Percentiles rank a stretch among this genome's conserved stretches.
phyloP scores from a whole-genome alignment of 2,888 invertebrate species.

The Smittia aterrima region DNA sequence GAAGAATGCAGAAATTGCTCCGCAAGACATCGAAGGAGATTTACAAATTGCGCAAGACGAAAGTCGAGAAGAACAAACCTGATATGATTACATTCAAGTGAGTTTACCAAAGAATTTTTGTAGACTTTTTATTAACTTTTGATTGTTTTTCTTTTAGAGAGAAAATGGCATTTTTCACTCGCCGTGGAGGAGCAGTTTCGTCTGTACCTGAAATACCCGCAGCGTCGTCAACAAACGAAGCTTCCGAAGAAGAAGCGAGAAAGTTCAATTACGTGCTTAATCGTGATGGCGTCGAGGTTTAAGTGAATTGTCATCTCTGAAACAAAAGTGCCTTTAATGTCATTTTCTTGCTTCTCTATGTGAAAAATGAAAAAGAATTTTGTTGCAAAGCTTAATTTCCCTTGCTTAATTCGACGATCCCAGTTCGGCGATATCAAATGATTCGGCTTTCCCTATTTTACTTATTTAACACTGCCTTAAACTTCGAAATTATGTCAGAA shows the following conservation, averaged over 20 bases:
- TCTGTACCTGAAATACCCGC: constrained; percentile 71
- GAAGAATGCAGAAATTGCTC: constrained; percentile 74
- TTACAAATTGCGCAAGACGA: constrained; percentile 81
- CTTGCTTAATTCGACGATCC: too few species aligned
- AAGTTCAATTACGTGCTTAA: constrained; percentile 42
- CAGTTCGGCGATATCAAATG: too few species aligned
- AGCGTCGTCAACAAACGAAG: constrained; percentile 42
- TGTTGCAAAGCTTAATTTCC: too few species aligned
- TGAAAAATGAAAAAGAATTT: too few species aligned
- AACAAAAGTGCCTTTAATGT: too few species aligned
- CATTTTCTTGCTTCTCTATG: too few species aligned
- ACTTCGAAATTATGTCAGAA: background rate
- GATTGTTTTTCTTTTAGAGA: constrained; percentile 62
- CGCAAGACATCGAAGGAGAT: constrained; percentile 88
- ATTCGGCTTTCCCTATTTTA: too few species aligned
- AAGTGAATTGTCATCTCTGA: background rate
- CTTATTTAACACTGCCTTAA: background rate
- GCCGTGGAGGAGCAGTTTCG: constrained; percentile 64
- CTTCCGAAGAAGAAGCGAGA: constrained; percentile 46
- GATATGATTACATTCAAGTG: constrained; percentile 91
- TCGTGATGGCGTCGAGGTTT: constrained; percentile 36
- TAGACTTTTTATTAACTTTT: constrained; percentile 3
- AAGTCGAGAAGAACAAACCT: constrained; percentile 83
- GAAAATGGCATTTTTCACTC: constrained; percentile 95
- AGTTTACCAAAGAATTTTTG: constrained; percentile 51